A percentile compares a stretch with the other conserved stretches of the same genome.
Evolutionary conservation across 2,113 vertebrate genomes (phyloP).

Genomic region (Rhizomys pruinosus): DNA sequence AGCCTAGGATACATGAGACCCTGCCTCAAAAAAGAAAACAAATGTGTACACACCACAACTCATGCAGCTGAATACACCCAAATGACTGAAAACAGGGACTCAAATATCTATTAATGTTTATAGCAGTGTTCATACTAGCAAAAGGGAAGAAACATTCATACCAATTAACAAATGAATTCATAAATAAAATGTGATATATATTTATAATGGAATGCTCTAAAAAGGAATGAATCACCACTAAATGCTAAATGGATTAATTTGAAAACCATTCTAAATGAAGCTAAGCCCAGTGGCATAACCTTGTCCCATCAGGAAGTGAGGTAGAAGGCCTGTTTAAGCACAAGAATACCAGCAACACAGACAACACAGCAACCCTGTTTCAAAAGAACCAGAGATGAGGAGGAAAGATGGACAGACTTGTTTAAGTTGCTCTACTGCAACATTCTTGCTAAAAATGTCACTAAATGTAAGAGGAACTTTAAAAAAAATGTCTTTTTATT

Average conservation of each 20-base stretch:
- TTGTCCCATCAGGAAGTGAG: neutral
- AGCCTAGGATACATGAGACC: neutral
- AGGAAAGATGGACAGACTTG: neutral
- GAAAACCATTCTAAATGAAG: neutral
- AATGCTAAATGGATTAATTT: neutral
- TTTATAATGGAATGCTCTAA: neutral
- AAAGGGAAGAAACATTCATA: neutral
- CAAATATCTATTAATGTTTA: slow-evolving; percentile 29
- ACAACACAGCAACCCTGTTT: neutral
- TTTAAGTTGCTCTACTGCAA: neutral
- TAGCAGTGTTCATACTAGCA: neutral
- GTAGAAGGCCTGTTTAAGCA: neutral
- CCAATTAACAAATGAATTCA: neutral
- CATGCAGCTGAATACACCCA: neutral
- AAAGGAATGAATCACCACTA: neutral
- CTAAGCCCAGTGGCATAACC: too few relatives aligned
- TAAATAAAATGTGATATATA: neutral
- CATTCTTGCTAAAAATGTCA: slow-evolving; percentile 25
- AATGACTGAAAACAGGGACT: slow-evolving; percentile 14
- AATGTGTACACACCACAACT: slow-evolving; percentile 11
- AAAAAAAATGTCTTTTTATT: too few relatives aligned
- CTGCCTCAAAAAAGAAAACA: neutral
- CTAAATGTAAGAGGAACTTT: neutral
- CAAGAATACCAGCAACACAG: too few relatives aligned
- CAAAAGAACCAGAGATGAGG: neutral